These are phyloP conservation scores for Zoanthus sociatus DNA, from an alignment of 92 coral and sea anemone genomes.

Conservation along the genomic window DNA sequence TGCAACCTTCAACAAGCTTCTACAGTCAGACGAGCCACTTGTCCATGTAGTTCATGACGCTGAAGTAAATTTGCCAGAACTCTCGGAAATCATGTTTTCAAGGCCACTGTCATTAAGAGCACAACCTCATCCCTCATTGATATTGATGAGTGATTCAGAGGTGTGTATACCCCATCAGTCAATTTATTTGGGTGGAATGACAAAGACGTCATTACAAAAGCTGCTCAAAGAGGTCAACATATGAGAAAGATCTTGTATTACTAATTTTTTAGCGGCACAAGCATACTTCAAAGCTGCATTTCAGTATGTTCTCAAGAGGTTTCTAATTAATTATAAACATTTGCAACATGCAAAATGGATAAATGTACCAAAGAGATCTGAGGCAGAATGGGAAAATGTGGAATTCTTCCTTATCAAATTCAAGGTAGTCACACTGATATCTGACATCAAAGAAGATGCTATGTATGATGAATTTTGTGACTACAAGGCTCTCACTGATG, in stretches of 20 bases:
- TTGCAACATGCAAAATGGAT: constrained; percentile 58
- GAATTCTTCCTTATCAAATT: constrained; percentile 59
- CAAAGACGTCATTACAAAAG: too few relatives aligned
- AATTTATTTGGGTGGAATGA: too few relatives aligned
- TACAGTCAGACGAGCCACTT: too few relatives aligned
- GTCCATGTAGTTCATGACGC: too few relatives aligned
- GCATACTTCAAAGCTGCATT: constrained; percentile 54
- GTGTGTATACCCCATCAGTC: too few relatives aligned
- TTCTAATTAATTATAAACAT: constrained; percentile 55
- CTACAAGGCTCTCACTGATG: constrained; percentile 53
- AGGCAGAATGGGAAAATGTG: constrained; percentile 59
- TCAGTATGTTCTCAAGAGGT: constrained; percentile 48
- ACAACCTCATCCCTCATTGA: too few relatives aligned
- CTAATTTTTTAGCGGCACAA: constrained; percentile 49
- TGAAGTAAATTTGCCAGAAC: too few relatives aligned
- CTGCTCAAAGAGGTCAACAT: too few relatives aligned
- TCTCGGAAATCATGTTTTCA: too few relatives aligned
- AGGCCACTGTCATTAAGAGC: too few relatives aligned
- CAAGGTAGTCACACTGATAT: constrained; percentile 22
- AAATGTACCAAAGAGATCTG: constrained; percentile 36
- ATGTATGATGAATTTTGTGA: constrained; percentile 69
- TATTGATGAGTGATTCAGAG: too few relatives aligned
- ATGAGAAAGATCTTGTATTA: not conserved
- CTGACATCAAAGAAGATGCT: constrained; percentile 44
- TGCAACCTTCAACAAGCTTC: too few relatives aligned